These are phyloP conservation scores for Ethmia dodecea DNA, from an alignment of 2,888 invertebrate species.

Conservation along the genomic window DNA sequence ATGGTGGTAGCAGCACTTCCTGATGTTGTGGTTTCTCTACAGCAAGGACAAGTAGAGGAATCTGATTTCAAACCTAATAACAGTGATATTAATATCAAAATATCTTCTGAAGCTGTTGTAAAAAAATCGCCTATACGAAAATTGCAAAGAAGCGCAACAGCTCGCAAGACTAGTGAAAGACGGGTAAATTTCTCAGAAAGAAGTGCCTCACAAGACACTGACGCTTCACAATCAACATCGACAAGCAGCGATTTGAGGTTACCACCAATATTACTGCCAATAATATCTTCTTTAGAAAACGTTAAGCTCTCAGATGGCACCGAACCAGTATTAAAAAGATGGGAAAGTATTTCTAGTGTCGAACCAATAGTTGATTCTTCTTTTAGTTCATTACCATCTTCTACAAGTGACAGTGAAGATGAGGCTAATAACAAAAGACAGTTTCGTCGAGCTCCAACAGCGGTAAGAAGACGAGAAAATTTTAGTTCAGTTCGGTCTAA, in stretches of 20 bases:
- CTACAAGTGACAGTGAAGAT: constrained; percentile 68
- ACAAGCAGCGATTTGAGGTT: constrained; percentile 80
- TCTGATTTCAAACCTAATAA: constrained; percentile 45
- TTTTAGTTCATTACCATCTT: constrained; percentile 76
- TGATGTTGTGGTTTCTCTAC: constrained; percentile 47
- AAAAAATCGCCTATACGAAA: constrained; percentile 43
- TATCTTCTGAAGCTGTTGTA: constrained; percentile 26
- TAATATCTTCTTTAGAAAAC: constrained; percentile 80
- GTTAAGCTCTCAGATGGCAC: constrained; percentile 56
- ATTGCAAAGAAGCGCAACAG: constrained; percentile 66
- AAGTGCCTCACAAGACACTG: constrained; percentile 80
- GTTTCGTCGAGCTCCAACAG: constrained; percentile 57
- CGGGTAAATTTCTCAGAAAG: constrained; percentile 73
- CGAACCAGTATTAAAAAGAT: constrained; percentile 66
- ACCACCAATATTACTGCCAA: constrained; percentile 84
- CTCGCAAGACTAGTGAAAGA: constrained; percentile 61
- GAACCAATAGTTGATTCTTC: constrained; percentile 84
- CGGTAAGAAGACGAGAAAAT: constrained; percentile 55
- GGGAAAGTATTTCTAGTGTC: constrained; percentile 83
- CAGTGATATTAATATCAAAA: constrained; percentile 39
- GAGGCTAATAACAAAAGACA: constrained; percentile 53
- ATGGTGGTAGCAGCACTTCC: constrained; percentile 41
- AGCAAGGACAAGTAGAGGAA: constrained; percentile 47
- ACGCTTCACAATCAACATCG: constrained; percentile 78
- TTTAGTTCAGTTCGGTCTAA: constrained; percentile 63